Evolutionary conservation across 2,797 vertebrate genomes (phyloP).

Genomic region (Allobates femoralis): DNA sequence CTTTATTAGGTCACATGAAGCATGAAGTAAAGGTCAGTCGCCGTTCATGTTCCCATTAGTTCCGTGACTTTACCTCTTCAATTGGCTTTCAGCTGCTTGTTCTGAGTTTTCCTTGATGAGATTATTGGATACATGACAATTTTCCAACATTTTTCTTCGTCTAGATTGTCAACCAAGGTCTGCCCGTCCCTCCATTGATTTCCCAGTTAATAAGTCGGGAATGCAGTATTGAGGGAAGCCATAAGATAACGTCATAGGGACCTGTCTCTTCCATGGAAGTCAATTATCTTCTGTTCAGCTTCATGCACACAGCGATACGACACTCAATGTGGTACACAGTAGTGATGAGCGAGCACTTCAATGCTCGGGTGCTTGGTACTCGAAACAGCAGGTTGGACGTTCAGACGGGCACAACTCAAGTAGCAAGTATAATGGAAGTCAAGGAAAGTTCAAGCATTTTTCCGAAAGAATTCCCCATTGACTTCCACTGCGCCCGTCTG

Average conservation of each 20-base stretch:
- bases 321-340: neutral
- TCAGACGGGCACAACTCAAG: no score
- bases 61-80: constrained; percentile 81
- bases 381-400: no score
- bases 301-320: neutral
- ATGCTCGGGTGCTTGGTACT: no score
- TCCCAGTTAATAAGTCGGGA: neutral
- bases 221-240: neutral
- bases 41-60: constrained; percentile 83
- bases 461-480: no score
- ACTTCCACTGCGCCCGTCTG: no score
- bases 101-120: constrained; percentile 46
- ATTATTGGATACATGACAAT: neutral
- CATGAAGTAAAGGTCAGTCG: constrained; percentile 82
- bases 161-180: neutral
- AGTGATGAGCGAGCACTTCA: no score
- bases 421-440: no score
- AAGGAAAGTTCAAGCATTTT: no score
- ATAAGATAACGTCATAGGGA: neutral
- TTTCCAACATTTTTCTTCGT: neutral
- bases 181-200: neutral
- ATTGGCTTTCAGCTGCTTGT: constrained; percentile 69
- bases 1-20: constrained; percentile 78
- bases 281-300: neutral
- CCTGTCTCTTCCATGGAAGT: neutral